These are phyloP conservation scores for Drosophila macrospina DNA, from an alignment of 2,888 invertebrate species.

Conservation along the genomic window DNA sequence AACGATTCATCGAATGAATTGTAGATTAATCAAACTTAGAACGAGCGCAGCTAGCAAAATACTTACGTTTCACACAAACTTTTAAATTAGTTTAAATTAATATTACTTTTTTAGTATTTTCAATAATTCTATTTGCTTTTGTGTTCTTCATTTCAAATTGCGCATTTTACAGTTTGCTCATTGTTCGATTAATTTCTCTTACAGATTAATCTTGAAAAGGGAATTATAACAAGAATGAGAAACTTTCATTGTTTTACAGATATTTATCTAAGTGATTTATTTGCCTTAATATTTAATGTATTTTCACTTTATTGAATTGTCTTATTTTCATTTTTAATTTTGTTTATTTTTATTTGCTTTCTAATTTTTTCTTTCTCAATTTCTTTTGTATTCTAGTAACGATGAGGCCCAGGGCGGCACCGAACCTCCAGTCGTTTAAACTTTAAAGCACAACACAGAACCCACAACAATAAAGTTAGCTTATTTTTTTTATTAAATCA, in stretches of 20 bases:
- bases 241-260: no score
- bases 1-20: neutral
- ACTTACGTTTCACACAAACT: neutral
- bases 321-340: neutral
- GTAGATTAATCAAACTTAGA: neutral
- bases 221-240: no score
- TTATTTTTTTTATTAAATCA: conserved; percentile 49
- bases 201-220: no score
- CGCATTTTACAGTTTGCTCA: neutral
- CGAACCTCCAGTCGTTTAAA: conserved; percentile 85
- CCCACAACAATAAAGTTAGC: conserved; percentile 57
- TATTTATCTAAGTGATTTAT: no score
- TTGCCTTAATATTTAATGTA: no score
- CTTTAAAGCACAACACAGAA: conserved; percentile 70
- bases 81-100: neutral
- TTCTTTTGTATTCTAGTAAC: conserved; percentile 65
- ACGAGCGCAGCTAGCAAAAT: neutral
- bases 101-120: neutral
- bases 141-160: neutral
- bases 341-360: conserved; percentile 9
- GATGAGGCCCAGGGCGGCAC: conserved; percentile 83
- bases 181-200: neutral
- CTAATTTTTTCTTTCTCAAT: conserved; percentile 31
- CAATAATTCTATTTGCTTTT: neutral
- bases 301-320: no score